Evolutionary conservation across 2,797 vertebrate genomes (phyloP).

Genomic region (Melanotaenia parkinsoni): DNA sequence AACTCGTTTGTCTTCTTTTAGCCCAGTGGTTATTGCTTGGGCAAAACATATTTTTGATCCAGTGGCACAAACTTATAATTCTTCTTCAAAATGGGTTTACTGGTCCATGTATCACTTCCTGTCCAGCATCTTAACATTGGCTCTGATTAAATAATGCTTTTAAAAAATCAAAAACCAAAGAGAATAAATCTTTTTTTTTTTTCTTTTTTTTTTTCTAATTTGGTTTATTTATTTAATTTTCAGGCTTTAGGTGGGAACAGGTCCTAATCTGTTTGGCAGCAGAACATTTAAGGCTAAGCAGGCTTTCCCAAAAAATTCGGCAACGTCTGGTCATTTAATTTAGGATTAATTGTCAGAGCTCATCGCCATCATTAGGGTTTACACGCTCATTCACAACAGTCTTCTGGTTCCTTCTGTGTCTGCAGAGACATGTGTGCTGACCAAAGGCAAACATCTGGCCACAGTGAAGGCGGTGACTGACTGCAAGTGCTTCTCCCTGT

Average conservation of each 20-base stretch:
- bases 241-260: slow-evolving; percentile 42
- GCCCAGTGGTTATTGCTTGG: neutral
- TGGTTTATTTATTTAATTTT: slow-evolving; percentile 63
- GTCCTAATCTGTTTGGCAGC: slow-evolving; percentile 61
- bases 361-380: slow-evolving; percentile 53
- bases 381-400: slow-evolving; percentile 60
- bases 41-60: neutral
- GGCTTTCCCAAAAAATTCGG: slow-evolving; percentile 39
- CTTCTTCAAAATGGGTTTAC: neutral
- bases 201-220: slow-evolving; percentile 19
- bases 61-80: neutral
- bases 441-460: slow-evolving; percentile 78
- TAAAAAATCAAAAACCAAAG: slow-evolving; percentile 13
- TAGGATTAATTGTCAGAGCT: slow-evolving; percentile 72
- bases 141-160: neutral
- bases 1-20: neutral
- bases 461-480: slow-evolving; percentile 74
- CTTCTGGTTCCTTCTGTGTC: slow-evolving; percentile 54
- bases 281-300: slow-evolving; percentile 50
- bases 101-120: neutral
- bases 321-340: slow-evolving; percentile 58
- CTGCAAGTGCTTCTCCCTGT: slow-evolving; percentile 81
- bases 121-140: neutral
- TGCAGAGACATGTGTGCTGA: slow-evolving; percentile 76
- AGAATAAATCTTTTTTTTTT: slow-evolving; percentile 31